Evolutionary conservation across 2,113 vertebrate genomes (phyloP).

Genomic region (Manacus vitellinus): DNA sequence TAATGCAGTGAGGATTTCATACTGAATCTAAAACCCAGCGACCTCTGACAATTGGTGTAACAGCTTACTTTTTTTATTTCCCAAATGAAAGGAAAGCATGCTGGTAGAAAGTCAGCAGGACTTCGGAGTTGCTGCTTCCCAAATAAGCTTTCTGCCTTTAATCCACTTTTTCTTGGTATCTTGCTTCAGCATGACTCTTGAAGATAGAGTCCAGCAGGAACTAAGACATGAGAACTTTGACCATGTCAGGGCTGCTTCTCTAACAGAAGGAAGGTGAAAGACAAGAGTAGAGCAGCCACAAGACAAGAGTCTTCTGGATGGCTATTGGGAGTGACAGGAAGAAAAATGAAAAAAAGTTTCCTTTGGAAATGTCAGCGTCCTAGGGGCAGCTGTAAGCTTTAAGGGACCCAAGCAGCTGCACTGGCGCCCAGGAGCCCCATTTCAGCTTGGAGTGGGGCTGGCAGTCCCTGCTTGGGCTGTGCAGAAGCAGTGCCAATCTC

Average conservation of each 20-base stretch:
- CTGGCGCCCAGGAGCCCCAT: not conserved
- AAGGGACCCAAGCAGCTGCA: not conserved
- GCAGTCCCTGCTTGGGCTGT: too few relatives aligned
- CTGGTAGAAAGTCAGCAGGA: not conserved
- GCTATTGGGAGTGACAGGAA: not conserved
- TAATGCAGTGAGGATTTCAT: not conserved
- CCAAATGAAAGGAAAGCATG: not conserved
- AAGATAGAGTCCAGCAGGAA: not conserved
- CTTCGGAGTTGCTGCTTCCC: not conserved
- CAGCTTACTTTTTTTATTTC: not conserved
- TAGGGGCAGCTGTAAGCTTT: too few relatives aligned
- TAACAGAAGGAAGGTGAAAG: not conserved
- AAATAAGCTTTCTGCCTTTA: not conserved
- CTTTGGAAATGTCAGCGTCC: not conserved
- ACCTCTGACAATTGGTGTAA: not conserved
- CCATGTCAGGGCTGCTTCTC: not conserved
- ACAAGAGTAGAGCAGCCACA: not conserved
- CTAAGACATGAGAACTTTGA: rapidly evolving
- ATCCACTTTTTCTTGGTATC: not conserved
- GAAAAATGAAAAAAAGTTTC: not conserved
- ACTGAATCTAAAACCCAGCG: not conserved
- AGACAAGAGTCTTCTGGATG: not conserved
- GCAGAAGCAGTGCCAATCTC: not conserved
- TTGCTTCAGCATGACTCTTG: not conserved
- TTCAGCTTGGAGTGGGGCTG: not conserved